A percentile compares a stretch with the other conserved stretches of the same genome.
These are phyloP conservation scores for Epizoanthus rinbou DNA, from an alignment of 92 coral and sea anemone species.

Conservation along the genomic window DNA sequence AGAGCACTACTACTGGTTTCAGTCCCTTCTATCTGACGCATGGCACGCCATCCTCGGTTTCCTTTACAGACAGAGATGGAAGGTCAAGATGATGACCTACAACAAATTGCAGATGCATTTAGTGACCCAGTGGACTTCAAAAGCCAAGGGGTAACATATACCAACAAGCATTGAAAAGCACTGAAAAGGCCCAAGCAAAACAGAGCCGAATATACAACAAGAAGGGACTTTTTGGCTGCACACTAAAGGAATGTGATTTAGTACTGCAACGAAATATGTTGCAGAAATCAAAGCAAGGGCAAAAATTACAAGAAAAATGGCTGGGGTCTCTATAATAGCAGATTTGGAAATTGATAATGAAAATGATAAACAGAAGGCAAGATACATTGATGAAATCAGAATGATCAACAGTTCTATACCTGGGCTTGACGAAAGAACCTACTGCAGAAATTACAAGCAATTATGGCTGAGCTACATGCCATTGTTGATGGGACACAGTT, in stretches of 20 bases:
- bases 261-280: constrained; percentile 39
- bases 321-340: constrained; percentile 33
- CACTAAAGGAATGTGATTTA: constrained; percentile 31
- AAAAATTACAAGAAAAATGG: constrained; percentile 44
- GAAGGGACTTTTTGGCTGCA: constrained; percentile 8
- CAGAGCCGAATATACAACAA: constrained; percentile 30
- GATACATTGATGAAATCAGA: neutral
- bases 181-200: constrained; percentile 38
- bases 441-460: too few relatives aligned
- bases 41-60: too few relatives aligned
- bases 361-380: neutral
- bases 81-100: neutral
- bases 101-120: neutral
- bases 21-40: too few relatives aligned
- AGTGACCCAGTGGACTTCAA: constrained; percentile 1
- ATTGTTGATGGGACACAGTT: too few relatives aligned
- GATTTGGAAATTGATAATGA: neutral
- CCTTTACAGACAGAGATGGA: constrained; percentile 22
- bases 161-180: constrained; percentile 35
- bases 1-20: too few relatives aligned
- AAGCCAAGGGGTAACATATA: neutral
- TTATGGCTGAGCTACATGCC: too few relatives aligned
- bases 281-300: constrained; percentile 39
- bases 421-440: too few relatives aligned
- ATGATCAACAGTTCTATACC: too few relatives aligned